A percentile compares a stretch with the other conserved stretches of the same genome.
Conservation (phyloP, 2,888 invertebrate species). For the Drosophila macrothrix region DNA sequence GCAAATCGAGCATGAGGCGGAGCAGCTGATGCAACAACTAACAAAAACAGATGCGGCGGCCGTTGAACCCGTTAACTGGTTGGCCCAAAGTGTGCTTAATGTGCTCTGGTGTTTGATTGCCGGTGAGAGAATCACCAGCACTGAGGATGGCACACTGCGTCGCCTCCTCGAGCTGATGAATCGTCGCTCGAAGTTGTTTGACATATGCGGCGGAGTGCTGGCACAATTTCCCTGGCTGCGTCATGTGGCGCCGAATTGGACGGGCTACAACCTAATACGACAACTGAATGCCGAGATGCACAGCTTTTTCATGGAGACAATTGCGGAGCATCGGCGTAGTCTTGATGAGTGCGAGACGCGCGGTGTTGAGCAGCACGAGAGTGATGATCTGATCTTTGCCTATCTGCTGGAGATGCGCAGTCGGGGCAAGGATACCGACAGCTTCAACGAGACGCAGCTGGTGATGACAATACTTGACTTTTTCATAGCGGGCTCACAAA, state of each 20-base stretch:
- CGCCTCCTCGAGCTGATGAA: slow-evolving; percentile 86
- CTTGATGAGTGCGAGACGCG: slow-evolving; percentile 81
- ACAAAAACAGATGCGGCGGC: slow-evolving; percentile 56
- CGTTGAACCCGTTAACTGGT: slow-evolving; percentile 83
- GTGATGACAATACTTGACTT: slow-evolving; percentile 89
- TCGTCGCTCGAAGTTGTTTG: slow-evolving; percentile 86
- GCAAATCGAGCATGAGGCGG: slow-evolving; percentile 87
- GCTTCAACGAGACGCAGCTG: slow-evolving; percentile 87
- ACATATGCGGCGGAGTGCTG: slow-evolving; percentile 87
- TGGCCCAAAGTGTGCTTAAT: slow-evolving; percentile 88
- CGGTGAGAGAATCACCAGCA: slow-evolving; percentile 85
- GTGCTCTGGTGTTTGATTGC: slow-evolving; percentile 88
- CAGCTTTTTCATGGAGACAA: slow-evolving; percentile 86
- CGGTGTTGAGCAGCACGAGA: slow-evolving; percentile 83
- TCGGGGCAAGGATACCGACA: slow-evolving; percentile 46
- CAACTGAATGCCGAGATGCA: slow-evolving; percentile 87
- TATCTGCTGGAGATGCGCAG: slow-evolving; percentile 87
- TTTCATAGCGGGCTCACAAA: slow-evolving; percentile 89
- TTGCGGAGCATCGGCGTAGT: slow-evolving; percentile 86
- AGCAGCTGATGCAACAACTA: slow-evolving; percentile 83
- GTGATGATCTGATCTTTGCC: slow-evolving; percentile 89
- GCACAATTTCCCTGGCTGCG: slow-evolving; percentile 88
- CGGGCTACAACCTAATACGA: slow-evolving; percentile 87
- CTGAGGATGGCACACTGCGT: slow-evolving; percentile 84
- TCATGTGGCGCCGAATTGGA: slow-evolving; percentile 87